Base-by-base conservation (phyloP, 1,140 invertebrate genomes). In the Monochamus saltuarius region DNA sequence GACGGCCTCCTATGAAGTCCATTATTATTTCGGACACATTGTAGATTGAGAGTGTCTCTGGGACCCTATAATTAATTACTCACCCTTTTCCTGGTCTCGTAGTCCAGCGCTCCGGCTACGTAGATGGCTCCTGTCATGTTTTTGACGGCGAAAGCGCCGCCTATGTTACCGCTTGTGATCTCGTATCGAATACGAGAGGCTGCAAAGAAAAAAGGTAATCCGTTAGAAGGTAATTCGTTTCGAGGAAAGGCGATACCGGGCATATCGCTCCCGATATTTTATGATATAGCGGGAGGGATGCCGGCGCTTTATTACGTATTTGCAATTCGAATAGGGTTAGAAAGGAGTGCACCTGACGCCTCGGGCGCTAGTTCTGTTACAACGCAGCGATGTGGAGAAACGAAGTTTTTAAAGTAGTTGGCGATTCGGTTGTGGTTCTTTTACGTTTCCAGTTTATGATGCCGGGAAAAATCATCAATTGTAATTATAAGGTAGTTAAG, bases 131-230 rank as follows among this genome's bases (percentile, higher is more conserved):
- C 96, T 60, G 94, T 97, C 87, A 94, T 94, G 78, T 95, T 95
- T 80, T 98, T 95, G 62, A 99, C 94, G 61, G 94, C 94, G 79
- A 99, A 98, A 34, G 94, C 92, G 71, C 94, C 94, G 62, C 94
- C 94, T 85, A 96, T 89, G 87, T 98, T 98, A 83, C 95, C 96
- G 85, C 92, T 94, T 77, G 93, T 97, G 80, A 98, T 98, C 86
- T 97, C 94, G 84, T 98, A 98, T 84, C 94, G 92, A 86, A 98
- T 95, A 86, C 92, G 91, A 79, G 95, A 97, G 74, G 94, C 95
- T 97, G 85, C 56, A 86, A 88, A 71, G 75, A 79, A 78, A 78
- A 70, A 72, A 55, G 34, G 39, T 16, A 46, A 0, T 42, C n/a
- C n/a, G n/a, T 42, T 42, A 42, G 39, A 42, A 2, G 16, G 16